phyloP scores from a whole-genome alignment of 1,140 invertebrate genomes.

The Drosophila pectinifera region DNA sequence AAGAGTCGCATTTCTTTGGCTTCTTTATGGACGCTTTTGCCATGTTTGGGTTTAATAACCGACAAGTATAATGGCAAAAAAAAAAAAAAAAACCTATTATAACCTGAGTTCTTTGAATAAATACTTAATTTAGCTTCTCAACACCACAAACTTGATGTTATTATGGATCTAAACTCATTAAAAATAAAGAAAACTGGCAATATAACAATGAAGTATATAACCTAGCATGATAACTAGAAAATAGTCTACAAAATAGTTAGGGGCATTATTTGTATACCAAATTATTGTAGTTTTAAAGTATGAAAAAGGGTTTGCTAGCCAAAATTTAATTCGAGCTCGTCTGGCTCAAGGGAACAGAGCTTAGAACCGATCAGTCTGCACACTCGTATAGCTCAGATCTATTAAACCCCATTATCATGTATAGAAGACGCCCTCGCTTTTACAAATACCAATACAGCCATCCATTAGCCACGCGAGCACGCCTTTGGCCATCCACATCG shows the following conservation, averaged over 20 bases:
- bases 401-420: constrained; percentile 34
- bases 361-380: constrained; percentile 6
- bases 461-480: constrained; percentile 31
- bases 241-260: background rate
- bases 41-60: constrained; percentile 45
- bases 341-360: background rate
- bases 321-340: no score
- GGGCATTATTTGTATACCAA: no score
- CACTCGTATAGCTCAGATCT: constrained; percentile 9
- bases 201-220: no score
- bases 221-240: no score
- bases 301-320: no score
- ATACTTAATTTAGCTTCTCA: no score
- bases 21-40: constrained; percentile 33
- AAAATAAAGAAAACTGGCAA: no score
- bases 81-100: no score
- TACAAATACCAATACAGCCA: constrained; percentile 12
- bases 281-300: no score
- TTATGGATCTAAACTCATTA: no score
- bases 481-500: constrained; percentile 23
- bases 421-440: constrained; percentile 2
- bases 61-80: background rate
- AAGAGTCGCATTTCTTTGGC: constrained; percentile 37
- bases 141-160: no score
- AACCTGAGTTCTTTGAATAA: no score